A percentile compares a stretch with the other conserved stretches of the same genome.
Conservation (phyloP, 2,113 vertebrate genomes). For the Corapipo altera region DNA sequence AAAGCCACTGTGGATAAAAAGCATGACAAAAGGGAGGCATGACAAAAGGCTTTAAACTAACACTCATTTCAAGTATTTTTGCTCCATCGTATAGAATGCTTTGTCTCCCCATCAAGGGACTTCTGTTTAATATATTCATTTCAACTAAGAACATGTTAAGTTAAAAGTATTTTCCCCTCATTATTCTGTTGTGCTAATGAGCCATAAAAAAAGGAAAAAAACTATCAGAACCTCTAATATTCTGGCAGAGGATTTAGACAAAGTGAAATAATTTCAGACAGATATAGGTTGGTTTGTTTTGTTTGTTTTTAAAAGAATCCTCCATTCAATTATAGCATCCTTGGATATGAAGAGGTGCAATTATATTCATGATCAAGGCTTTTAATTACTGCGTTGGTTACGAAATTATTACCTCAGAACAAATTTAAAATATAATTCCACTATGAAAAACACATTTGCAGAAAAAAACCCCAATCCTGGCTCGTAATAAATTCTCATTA, state of each 20-base stretch:
- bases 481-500: conserved; percentile 31
- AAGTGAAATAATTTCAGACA: background rate
- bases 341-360: background rate
- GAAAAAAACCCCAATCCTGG: background rate
- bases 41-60: background rate
- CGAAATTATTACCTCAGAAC: background rate
- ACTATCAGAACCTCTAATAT: background rate
- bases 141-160: background rate
- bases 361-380: background rate
- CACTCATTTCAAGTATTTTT: background rate
- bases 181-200: background rate
- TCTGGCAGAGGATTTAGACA: background rate
- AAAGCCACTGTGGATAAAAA: background rate
- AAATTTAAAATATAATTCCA: background rate
- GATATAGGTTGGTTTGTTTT: background rate
- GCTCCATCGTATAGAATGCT: background rate
- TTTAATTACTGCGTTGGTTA: conserved; percentile 10
- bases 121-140: background rate
- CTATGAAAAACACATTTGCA: background rate
- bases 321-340: background rate
- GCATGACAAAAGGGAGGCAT: background rate
- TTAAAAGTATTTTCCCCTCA: background rate
- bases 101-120: background rate
- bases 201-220: background rate
- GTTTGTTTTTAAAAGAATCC: background rate